Evolutionary conservation across 2,797 vertebrate species (phyloP), one percentile per base, ranked within the genome.

Genomic region (Phoeniculus purpureus): DNA sequence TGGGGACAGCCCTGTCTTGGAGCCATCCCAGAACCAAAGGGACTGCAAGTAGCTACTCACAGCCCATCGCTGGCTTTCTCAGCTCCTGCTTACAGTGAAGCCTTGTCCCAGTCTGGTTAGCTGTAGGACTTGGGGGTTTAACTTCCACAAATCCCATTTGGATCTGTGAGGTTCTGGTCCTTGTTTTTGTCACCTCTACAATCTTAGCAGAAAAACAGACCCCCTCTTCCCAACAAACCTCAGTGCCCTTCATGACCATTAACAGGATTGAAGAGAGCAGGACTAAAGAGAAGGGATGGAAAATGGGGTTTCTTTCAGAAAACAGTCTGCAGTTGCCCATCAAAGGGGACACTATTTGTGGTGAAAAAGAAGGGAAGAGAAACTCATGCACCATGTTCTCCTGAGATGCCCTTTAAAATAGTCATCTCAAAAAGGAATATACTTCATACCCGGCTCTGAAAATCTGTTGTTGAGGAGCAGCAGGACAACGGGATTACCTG

Each of bases 31-130:
- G 71, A 70, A 55, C 58, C 56, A 66, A 54, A 87, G 65, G 25
- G 56, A 22, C 12, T 2, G 51, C 64, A 64, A 15, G 21, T 78
- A 0, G 0, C 15, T 65, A 4, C 25, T 27, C 31, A 26, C 0
- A 0, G 62, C 47, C n/a, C 0, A 0, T 0, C 12, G 18, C 62
- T 60, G 12, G 59, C 58, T 11, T 52, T 29, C 51, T 72, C 55
- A 15, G 3, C 55, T 67, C 22, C 55, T 20, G 51, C 54, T 54
- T 4, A 4, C n/a, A 0, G 0, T 37, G 15, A 37, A 31, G 34
- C 34, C 78, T 59, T 3, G 4, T 43, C 2, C 1, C 5, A 1
- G 27, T 15, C 52, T 17, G 4, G 12, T 5, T 8, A 4, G 25
- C 29, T 3, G 1, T 29, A 34, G 59, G 51, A 22, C 34, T 48